Base-by-base conservation (phyloP, 2,113 vertebrate genomes). In the Campylomormyrus numenius region DNA sequence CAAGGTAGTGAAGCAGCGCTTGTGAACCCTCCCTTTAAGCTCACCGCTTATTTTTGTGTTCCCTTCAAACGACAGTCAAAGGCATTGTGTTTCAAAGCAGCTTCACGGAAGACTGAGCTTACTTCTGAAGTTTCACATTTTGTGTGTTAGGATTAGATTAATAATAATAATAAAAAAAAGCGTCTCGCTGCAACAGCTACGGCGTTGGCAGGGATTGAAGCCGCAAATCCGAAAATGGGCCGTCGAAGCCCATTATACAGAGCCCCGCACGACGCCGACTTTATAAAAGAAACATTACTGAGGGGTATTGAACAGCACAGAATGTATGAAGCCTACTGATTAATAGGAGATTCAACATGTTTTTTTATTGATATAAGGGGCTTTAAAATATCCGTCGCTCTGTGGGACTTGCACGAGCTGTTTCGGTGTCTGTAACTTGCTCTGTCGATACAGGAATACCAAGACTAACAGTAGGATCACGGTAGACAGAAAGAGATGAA, bases 21-120 rank as follows among this genome's bases (percentile, higher is more conserved):
- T 56, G 45, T 24, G 52, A 58, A 56, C 50, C 13, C 24, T 27
- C 24, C 3, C 39, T 31, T 11, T 19, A 52, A 77, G 48, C 13
- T 31, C 27, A 52, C 17, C 0, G 35, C 50, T 56, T 84, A 66
- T 11, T 56, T 31, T 27, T 45, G 13, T 62, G 31, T n/a, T 7
- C 3, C 24, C 24, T 35, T 52, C 85, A 52, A 46, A 49, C 24
- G 49, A n/a, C 39, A 46, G 50, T 88, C 52, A 62, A 56, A 58
- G 52, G 87, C 87, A 15, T 42, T 21, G 13, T 62, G 53, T 35
- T 77, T 89, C 88, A 89, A 89, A 89, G 31, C 49, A 45, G 19
- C 27, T 46, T 13, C 46, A 49, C 5, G 19, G 77, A 39, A 87
- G 35, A 45, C 31, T 42, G 35, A 58, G n/a, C 11, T 24, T 88